These are phyloP conservation scores for Tigriopus japonicus DNA, from an alignment of 1,140 invertebrate genomes.

Conservation along the genomic window DNA sequence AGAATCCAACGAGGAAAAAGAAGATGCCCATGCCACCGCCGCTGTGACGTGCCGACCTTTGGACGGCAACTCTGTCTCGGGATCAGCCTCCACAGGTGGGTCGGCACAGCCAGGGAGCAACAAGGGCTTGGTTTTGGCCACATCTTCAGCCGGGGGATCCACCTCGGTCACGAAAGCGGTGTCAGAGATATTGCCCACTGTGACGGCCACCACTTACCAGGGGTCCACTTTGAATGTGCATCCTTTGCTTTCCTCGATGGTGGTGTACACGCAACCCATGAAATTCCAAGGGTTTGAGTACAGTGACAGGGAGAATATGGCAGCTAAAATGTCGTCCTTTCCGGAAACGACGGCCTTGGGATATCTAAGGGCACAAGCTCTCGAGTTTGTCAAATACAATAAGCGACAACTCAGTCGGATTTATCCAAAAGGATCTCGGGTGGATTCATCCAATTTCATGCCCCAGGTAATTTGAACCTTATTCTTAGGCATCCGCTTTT, in stretches of 20 bases:
- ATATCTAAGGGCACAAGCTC: slow-evolving; percentile 81
- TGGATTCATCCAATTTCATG: slow-evolving; percentile 99
- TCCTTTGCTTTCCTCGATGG: slow-evolving; percentile 92
- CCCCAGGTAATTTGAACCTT: slow-evolving; percentile 50
- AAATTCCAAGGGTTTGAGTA: slow-evolving; percentile 97
- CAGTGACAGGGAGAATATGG: slow-evolving; percentile 85
- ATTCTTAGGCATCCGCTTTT: too few species aligned
- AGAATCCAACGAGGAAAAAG: slow-evolving; percentile 9
- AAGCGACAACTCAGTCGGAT: slow-evolving; percentile 97
- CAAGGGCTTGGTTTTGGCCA: background rate
- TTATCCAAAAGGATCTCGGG: slow-evolving; percentile 93
- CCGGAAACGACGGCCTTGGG: slow-evolving; percentile 86
- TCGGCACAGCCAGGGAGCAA: too few species aligned
- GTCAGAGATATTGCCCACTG: background rate
- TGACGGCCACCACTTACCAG: slow-evolving; percentile 37
- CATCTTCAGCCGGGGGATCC: too few species aligned
- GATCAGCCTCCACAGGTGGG: background rate
- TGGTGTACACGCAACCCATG: slow-evolving; percentile 98
- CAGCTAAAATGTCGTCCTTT: slow-evolving; percentile 98
- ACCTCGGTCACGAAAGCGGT: background rate
- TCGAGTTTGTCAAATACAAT: slow-evolving; percentile 99
- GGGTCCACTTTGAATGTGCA: slow-evolving; percentile 97
- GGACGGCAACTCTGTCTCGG: background rate
- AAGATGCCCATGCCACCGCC: background rate
- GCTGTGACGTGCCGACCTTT: background rate